A percentile compares a stretch with the other conserved stretches of the same genome.
Evolutionary conservation across 2,888 invertebrate species (phyloP).

Genomic region (Agriopis leucophaearia): DNA sequence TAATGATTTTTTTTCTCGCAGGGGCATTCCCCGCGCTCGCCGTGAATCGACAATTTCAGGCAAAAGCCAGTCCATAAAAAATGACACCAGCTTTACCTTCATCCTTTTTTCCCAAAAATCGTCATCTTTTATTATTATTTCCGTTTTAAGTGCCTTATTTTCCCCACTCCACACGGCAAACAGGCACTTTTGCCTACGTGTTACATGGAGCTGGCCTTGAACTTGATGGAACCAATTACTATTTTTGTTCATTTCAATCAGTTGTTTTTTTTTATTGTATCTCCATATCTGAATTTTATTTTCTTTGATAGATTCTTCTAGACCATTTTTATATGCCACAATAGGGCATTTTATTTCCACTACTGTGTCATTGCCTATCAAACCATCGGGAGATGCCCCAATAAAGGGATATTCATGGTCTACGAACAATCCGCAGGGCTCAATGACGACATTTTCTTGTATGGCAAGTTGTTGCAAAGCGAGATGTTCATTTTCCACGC

Average conservation of each 20-base stretch:
- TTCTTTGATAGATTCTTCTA: slow-evolving; percentile 6
- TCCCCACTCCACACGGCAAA: background rate
- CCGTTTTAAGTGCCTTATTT: background rate
- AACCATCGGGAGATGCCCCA: slow-evolving; percentile 10
- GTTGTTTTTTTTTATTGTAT: slow-evolving; percentile 16
- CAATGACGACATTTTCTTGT: background rate
- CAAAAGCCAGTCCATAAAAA: slow-evolving; percentile 5
- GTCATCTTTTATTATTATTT: slow-evolving; percentile 9
- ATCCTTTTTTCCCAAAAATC: slow-evolving; percentile 15
- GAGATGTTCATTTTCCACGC: slow-evolving; percentile 13
- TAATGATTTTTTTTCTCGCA: background rate
- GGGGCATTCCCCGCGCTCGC: background rate
- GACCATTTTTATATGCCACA: slow-evolving; percentile 2
- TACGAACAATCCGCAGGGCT: background rate
- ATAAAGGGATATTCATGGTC: slow-evolving; percentile 2
- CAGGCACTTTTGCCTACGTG: background rate
- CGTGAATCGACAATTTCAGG: slow-evolving; percentile 19
- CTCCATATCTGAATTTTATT: slow-evolving; percentile 16
- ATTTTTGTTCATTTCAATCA: background rate
- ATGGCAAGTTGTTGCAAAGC: background rate
- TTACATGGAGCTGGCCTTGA: background rate
- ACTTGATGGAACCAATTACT: slow-evolving; percentile 9
- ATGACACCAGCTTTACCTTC: slow-evolving; percentile 3
- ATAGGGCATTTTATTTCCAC: slow-evolving; percentile 19
- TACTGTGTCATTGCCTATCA: slow-evolving; percentile 5